Evolutionary conservation across 37 sponge, comb jelly and placozoan species (phyloP).

Genomic region (Oscarella lobularis): DNA sequence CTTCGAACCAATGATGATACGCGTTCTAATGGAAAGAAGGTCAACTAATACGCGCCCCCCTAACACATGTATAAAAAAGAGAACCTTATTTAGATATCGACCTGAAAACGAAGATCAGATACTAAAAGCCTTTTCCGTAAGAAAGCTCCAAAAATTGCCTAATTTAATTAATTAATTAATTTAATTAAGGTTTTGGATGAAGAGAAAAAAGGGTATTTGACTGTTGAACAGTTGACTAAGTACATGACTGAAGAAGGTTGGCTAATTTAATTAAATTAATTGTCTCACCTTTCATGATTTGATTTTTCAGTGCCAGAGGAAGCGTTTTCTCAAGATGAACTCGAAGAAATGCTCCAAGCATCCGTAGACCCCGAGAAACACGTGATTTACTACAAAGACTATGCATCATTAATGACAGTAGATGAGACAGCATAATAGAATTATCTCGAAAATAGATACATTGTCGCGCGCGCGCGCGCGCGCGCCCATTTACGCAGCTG

Average conservation of each 20-base stretch:
- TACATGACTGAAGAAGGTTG: slow-evolving; percentile 65
- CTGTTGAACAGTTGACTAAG: slow-evolving; percentile 58
- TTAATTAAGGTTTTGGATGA: slow-evolving; percentile 54
- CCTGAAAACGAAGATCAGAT: slow-evolving; percentile 47
- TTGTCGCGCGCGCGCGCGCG: no score
- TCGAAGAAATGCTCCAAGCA: slow-evolving; percentile 80
- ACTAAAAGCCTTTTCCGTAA: slow-evolving; percentile 1
- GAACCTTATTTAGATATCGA: slow-evolving; percentile 28
- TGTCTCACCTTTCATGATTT: neutral
- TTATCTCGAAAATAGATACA: no score
- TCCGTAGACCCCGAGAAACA: slow-evolving; percentile 64
- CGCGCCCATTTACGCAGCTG: no score
- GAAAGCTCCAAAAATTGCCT: slow-evolving; percentile 21
- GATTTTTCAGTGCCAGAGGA: neutral
- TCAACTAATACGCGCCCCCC: neutral
- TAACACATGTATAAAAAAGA: neutral
- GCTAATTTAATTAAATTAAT: neutral
- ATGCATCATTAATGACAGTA: slow-evolving; percentile 47
- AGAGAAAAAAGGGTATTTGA: slow-evolving; percentile 69
- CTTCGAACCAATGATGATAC: slow-evolving; percentile 82
- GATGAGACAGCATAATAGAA: no score
- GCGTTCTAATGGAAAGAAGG: slow-evolving; percentile 60
- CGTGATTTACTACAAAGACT: slow-evolving; percentile 50
- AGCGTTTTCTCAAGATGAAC: slow-evolving; percentile 49
- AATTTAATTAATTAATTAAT: neutral